Base-by-base conservation (phyloP, 2,888 invertebrate genomes). In the Cheilosia vulpina region DNA sequence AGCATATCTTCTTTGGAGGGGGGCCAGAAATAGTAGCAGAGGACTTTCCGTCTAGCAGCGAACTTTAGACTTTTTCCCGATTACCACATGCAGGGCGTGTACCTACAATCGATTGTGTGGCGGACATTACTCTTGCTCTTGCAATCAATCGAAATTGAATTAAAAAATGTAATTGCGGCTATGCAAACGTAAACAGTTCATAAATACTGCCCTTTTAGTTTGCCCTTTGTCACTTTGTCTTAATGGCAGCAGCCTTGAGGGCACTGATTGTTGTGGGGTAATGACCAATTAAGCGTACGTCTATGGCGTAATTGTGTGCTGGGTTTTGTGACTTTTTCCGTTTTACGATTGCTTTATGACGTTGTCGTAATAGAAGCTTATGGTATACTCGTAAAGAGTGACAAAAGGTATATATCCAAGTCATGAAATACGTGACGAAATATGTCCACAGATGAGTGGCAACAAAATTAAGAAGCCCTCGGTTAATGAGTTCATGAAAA, bases 1-100 rank as follows among this genome's bases (percentile, higher is more conserved):
- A 73, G 24, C 34, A 62, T 34, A 52, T 63, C 31, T 66, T 68
- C 66, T 60, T 62, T 80, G 73, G 53, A 47, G 62, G 13, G 31
- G 43, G 45, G 45, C 6, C 4, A 24, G 24, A 24, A 5, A 5
- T 4, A 24, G 27, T 1, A 1, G 5, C 27, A 7, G 27, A 27
- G 6, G 6, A 27, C 9, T 31, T 7, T 9, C 69, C 15, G 9
- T 41, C 45, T 76, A 71, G 81, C 76, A 71, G 72, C 77, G 77
- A 81, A 69, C 76, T 77, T 71, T 82, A 13, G 50, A 41, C 41
- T 50, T 50, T 21, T 50, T 11, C 15, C 7, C 17, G 45, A 58
- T 19, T 38, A 38, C 13, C 4, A 19, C 7, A 4, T 45, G 7
- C n/a, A 2, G 7, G 50, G 21, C 21, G 31, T 31, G 31, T 31